phyloP scores from a whole-genome alignment of 2,113 vertebrate genomes.

The Halichoeres trimaculatus region DNA sequence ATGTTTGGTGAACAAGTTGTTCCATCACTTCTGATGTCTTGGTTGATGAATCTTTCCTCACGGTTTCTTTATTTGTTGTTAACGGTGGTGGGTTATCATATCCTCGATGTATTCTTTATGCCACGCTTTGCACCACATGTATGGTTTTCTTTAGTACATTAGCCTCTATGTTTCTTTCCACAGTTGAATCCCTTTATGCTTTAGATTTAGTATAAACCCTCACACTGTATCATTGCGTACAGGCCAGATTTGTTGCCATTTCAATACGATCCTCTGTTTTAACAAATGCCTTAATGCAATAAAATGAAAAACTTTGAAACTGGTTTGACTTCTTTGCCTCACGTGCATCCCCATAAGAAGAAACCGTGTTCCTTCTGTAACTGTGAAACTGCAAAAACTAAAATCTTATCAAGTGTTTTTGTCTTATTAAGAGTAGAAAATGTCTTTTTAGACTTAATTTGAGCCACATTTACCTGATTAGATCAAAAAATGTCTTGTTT shows the following conservation, averaged over 20 bases:
- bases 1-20: background rate
- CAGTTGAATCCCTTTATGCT: background rate
- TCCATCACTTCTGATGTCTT: background rate
- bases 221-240: conserved; percentile 28
- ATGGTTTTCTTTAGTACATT: conserved; percentile 15
- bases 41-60: conserved; percentile 15
- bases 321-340: background rate
- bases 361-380: too few species aligned
- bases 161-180: conserved; percentile 1
- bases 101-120: conserved; percentile 12
- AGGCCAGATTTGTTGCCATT: conserved; percentile 43
- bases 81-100: conserved; percentile 64
- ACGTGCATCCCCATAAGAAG: too few species aligned
- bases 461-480: too few species aligned
- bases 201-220: conserved; percentile 17
- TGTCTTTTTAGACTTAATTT: too few species aligned
- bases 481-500: too few species aligned
- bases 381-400: too few species aligned
- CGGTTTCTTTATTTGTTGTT: conserved; percentile 25
- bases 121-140: conserved; percentile 32
- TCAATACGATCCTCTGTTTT: conserved; percentile 54
- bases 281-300: conserved; percentile 72
- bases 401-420: too few species aligned
- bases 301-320: conserved; percentile 49
- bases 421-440: too few species aligned